Percentiles rank a stretch among this genome's conserved stretches.
Evolutionary conservation across 2,113 vertebrate species (phyloP).

Genomic region (Cettia cetti): DNA sequence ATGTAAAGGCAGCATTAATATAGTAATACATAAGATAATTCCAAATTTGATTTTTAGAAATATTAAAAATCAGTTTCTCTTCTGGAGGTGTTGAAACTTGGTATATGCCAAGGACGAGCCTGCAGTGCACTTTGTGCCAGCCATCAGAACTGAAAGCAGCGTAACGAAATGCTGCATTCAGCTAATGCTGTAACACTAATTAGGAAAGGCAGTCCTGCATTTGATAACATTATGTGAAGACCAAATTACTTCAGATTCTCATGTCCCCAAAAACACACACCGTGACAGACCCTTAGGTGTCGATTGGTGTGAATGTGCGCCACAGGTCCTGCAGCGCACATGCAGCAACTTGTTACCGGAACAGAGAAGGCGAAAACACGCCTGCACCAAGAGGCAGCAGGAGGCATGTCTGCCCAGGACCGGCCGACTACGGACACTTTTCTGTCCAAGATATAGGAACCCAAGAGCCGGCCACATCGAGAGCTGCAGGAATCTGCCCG

Average conservation of each 20-base stretch:
- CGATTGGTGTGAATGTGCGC: fast-evolving
- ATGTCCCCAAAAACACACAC: not conserved
- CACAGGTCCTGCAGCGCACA: fast-evolving
- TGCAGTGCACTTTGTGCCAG: not conserved
- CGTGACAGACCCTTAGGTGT: fast-evolving
- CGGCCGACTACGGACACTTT: not conserved
- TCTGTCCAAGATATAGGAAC: not conserved
- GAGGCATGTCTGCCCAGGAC: too few species aligned
- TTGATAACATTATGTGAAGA: fast-evolving
- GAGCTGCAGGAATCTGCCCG: not conserved
- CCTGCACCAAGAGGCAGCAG: not conserved
- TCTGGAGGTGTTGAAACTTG: not conserved
- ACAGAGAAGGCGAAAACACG: too few species aligned
- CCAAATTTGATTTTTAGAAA: not conserved
- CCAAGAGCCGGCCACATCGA: fast-evolving
- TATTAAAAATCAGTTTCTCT: not conserved
- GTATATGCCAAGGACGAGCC: too few species aligned
- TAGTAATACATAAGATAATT: not conserved
- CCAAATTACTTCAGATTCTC: not conserved
- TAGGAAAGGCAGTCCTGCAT: not conserved
- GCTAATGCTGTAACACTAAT: not conserved
- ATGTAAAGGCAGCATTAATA: not conserved
- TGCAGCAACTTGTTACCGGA: fast-evolving
- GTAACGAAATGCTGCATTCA: fast-evolving
- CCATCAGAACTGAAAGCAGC: not conserved